Evolutionary conservation across 2,113 vertebrate genomes (phyloP).

Genomic region (Anguilla japonica): DNA sequence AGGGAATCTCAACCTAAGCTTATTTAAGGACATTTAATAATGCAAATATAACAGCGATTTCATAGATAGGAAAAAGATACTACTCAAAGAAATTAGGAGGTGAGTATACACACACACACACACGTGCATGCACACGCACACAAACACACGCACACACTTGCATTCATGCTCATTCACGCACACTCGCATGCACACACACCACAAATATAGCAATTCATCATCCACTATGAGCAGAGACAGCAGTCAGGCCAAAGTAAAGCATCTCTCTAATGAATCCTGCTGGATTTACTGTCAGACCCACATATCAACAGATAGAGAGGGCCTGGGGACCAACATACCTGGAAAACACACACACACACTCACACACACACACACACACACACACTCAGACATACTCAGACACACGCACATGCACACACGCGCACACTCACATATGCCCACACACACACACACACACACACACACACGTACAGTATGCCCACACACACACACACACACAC

Average conservation of each 20-base stretch:
- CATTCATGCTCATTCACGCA: background rate
- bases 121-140: background rate
- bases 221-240: background rate
- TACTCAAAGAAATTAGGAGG: background rate
- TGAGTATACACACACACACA: background rate
- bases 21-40: background rate
- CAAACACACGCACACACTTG: background rate
- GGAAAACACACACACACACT: constrained; percentile 11
- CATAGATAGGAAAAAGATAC: background rate
- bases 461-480: background rate
- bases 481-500: constrained; percentile 18
- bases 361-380: background rate
- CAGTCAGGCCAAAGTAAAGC: background rate
- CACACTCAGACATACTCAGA: background rate
- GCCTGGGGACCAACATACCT: background rate
- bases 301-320: constrained; percentile 6
- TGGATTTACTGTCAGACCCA: constrained; percentile 6
- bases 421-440: background rate
- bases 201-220: background rate
- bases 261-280: constrained; percentile 1
- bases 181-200: constrained; percentile 4
- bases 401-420: background rate
- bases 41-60: background rate
- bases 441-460: constrained; percentile 17
- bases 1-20: background rate